These are phyloP conservation scores for Rhagoletis zephyria DNA, from an alignment of 1,140 invertebrate genomes.

Conservation along the genomic window DNA sequence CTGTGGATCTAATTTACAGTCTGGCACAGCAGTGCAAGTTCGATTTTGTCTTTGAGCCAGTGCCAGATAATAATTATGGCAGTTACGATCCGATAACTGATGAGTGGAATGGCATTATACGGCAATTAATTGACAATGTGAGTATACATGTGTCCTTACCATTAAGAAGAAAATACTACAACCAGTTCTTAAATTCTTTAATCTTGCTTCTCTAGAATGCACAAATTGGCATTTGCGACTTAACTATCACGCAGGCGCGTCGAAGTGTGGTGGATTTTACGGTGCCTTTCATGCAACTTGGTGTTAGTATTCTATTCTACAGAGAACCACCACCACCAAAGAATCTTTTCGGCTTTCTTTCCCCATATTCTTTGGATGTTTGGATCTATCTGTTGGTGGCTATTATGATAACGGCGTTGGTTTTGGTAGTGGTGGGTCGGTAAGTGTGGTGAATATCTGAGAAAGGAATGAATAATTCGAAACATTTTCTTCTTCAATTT, in stretches of 20 bases:
- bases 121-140: slow-evolving; percentile 82
- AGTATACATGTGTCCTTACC: slow-evolving; percentile 16
- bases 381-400: slow-evolving; percentile 96
- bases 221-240: slow-evolving; percentile 89
- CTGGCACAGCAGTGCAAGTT: slow-evolving; percentile 82
- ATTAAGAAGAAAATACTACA: neutral
- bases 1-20: slow-evolving; percentile 82
- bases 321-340: slow-evolving; percentile 90
- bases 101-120: slow-evolving; percentile 90
- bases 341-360: slow-evolving; percentile 91
- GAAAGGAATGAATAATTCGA: neutral
- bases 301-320: slow-evolving; percentile 88
- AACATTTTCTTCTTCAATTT: slow-evolving; percentile 73
- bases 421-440: slow-evolving; percentile 92
- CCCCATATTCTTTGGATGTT: slow-evolving; percentile 90
- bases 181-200: no score
- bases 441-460: slow-evolving; percentile 71
- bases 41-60: slow-evolving; percentile 82
- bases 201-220: slow-evolving; percentile 79
- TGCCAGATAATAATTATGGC: slow-evolving; percentile 82
- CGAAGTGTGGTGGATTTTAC: slow-evolving; percentile 89
- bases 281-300: slow-evolving; percentile 91
- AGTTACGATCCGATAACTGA: slow-evolving; percentile 78
- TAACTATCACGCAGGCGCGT: slow-evolving; percentile 90
- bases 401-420: slow-evolving; percentile 90